These are phyloP conservation scores for Ctenoplectra terminalis DNA, from an alignment of 1,140 invertebrate genomes.

Conservation along the genomic window DNA sequence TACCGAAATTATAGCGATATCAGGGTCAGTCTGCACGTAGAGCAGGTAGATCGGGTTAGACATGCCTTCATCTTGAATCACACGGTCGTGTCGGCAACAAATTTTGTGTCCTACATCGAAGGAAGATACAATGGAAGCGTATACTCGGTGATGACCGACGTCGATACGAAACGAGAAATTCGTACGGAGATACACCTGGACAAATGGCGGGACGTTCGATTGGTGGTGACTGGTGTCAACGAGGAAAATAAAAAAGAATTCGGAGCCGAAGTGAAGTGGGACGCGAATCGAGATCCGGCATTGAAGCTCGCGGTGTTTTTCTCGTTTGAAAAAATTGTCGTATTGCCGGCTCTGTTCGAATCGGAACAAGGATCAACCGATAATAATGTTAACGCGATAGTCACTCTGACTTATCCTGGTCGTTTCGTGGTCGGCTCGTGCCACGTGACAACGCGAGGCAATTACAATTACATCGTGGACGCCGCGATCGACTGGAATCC, in stretches of 20 bases:
- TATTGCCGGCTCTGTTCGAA: conserved; percentile 70
- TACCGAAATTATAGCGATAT: conserved; percentile 85
- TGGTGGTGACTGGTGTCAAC: conserved; percentile 85
- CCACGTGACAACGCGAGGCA: conserved; percentile 72
- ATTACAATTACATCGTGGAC: conserved; percentile 81
- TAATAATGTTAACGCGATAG: conserved; percentile 85
- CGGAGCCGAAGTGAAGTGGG: conserved; percentile 90
- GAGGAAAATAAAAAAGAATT: conserved; percentile 85
- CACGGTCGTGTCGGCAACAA: conserved; percentile 82
- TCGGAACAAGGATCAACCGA: conserved; percentile 61
- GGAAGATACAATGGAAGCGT: conserved; percentile 86
- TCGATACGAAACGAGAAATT: conserved; percentile 82
- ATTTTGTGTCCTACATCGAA: conserved; percentile 85
- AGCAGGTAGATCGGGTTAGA: conserved; percentile 85
- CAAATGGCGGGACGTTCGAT: conserved; percentile 89
- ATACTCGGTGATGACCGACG: conserved; percentile 84
- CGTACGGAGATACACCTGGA: conserved; percentile 88
- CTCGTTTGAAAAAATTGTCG: conserved; percentile 76
- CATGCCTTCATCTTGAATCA: conserved; percentile 86
- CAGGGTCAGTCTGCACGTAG: conserved; percentile 83
- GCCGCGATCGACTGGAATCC: conserved; percentile 84
- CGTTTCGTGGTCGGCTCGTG: conserved; percentile 86
- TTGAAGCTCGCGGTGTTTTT: conserved; percentile 86
- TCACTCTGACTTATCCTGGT: conserved; percentile 89
- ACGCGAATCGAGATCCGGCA: conserved; percentile 90